Evolutionary conservation across 2,113 vertebrate species (phyloP).

Genomic region (Vulpes ferrilata): DNA sequence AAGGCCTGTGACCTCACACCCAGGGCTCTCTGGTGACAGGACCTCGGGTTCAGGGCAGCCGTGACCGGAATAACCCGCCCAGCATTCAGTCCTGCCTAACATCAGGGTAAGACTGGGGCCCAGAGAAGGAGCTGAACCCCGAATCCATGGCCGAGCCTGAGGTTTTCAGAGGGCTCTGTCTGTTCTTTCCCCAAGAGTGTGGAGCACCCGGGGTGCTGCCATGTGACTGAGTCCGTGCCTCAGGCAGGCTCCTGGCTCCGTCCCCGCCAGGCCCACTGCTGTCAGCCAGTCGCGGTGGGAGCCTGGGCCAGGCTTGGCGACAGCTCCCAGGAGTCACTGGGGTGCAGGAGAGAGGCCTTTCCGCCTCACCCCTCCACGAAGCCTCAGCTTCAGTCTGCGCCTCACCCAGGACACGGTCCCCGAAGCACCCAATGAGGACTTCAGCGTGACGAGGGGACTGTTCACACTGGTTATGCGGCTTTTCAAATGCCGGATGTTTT

Average conservation of each 20-base stretch:
- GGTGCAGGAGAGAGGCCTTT: rapidly evolving
- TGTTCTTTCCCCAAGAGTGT: background rate
- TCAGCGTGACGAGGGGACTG: background rate
- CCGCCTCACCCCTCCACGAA: background rate
- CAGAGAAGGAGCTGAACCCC: background rate
- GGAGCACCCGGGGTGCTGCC: background rate
- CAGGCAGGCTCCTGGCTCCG: background rate
- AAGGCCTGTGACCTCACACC: background rate
- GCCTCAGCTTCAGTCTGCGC: background rate
- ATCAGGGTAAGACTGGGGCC: background rate
- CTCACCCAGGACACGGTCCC: background rate
- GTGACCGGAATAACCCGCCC: background rate
- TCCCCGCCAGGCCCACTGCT: background rate
- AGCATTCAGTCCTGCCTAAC: background rate
- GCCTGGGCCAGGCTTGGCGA: background rate
- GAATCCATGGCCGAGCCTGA: background rate
- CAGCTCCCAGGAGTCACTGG: background rate
- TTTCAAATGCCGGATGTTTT: background rate
- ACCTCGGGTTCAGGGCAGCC: background rate
- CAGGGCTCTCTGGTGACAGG: background rate
- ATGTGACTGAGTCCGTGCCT: background rate
- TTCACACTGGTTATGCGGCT: background rate
- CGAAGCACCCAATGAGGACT: background rate
- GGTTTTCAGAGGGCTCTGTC: background rate
- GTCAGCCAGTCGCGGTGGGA: background rate